A percentile compares a stretch with the other conserved stretches of the same genome.
These are phyloP conservation scores for Morus bassanus DNA, from an alignment of 2,797 vertebrate genomes.

Conservation along the genomic window DNA sequence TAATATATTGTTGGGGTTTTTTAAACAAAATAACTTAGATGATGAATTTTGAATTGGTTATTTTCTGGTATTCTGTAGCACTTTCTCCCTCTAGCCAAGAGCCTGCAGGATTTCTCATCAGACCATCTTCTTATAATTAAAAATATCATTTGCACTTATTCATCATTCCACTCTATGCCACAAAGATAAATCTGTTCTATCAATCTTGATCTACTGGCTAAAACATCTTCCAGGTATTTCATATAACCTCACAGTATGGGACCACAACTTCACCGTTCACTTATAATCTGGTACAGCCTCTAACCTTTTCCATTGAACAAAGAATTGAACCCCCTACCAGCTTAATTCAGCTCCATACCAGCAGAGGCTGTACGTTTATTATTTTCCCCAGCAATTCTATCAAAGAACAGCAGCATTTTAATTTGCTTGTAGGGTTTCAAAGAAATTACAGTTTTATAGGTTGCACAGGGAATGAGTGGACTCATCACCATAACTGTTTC, in stretches of 20 bases:
- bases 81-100: not conserved
- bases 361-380: not conserved
- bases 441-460: not conserved
- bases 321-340: not conserved
- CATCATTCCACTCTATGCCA: not conserved
- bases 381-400: not conserved
- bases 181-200: slow-evolving; percentile 27
- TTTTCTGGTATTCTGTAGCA: not conserved
- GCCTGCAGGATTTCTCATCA: not conserved
- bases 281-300: not conserved
- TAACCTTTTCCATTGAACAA: not conserved
- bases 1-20: not conserved
- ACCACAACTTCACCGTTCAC: not conserved
- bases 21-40: not conserved
- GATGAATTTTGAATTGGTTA: not conserved
- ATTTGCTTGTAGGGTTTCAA: not conserved
- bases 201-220: not conserved
- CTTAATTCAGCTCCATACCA: not conserved
- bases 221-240: not conserved
- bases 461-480: not conserved
- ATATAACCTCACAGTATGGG: not conserved
- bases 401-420: not conserved
- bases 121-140: not conserved
- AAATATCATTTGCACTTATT: slow-evolving; percentile 1
- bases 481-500: not conserved